Conservation (phyloP, 2,888 invertebrate genomes). For the Drosophila monieri region DNA sequence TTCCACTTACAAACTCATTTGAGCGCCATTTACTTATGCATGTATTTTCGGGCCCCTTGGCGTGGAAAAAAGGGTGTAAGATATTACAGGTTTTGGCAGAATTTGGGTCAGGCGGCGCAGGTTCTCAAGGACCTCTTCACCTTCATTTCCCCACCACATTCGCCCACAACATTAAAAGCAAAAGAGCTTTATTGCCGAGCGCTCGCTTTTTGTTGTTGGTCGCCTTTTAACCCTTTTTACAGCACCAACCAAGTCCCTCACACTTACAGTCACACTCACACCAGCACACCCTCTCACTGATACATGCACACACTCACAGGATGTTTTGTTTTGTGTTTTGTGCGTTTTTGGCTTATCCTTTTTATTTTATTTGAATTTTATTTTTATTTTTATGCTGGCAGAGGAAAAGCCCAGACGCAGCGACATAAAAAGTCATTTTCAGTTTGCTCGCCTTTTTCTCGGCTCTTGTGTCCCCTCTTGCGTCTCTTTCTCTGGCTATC, state of each 20-base stretch:
- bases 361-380: constrained; percentile 72
- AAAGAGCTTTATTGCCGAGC: constrained; percentile 70
- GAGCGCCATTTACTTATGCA: constrained; percentile 71
- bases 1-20: constrained; percentile 76
- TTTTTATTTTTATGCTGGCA: constrained; percentile 75
- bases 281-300: not conserved
- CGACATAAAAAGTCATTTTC: constrained; percentile 77
- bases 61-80: constrained; percentile 61
- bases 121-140: constrained; percentile 34
- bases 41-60: constrained; percentile 50
- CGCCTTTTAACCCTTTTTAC: constrained; percentile 69
- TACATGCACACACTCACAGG: constrained; percentile 8
- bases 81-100: constrained; percentile 51
- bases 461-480: not conserved
- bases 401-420: constrained; percentile 48
- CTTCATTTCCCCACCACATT: constrained; percentile 37
- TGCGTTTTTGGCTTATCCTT: constrained; percentile 72
- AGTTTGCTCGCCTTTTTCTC: constrained; percentile 52
- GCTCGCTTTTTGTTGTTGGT: constrained; percentile 38
- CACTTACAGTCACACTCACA: constrained; percentile 2
- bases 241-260: constrained; percentile 8
- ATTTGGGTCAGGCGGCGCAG: constrained; percentile 56
- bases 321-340: constrained; percentile 67
- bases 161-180: constrained; percentile 64
- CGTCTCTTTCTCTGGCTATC: constrained; percentile 10